Base-by-base conservation (phyloP, 2,888 invertebrate genomes). In the Rhagonycha lutea region DNA sequence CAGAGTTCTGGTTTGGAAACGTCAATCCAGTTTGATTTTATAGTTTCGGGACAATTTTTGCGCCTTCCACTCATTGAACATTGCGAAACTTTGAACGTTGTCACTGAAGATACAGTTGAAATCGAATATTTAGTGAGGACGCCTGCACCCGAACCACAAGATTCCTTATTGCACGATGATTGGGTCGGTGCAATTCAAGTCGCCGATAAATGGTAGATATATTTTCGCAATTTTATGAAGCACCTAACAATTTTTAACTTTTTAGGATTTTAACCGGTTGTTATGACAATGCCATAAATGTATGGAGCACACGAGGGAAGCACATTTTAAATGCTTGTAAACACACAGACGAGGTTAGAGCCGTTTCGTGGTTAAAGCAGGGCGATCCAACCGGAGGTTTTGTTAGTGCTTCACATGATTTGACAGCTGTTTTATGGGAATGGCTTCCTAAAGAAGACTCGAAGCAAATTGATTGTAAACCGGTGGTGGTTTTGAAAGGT, bases 81-180 rank as follows among this genome's bases (percentile, higher is more conserved):
- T 87, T 89, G 98, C 73, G 91, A 92, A 78, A 93, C 94, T 76
- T 94, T 93, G 82, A 91, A 91, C 61, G 89, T 94, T 10, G 95
- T 95, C 0, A 93, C 93, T 69, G 98, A 99, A 90, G 92, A 92
- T 72, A 94, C 96, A 10, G 89, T 98, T 80, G 94, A 96, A 80
- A 91, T 99, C 70, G 98, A 99, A 88, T 99, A 98, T 88, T 89
- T 98, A 23, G 95, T 96, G 86, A 92, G 95, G 81, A 94, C 94
- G 81, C 96, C 98, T 11, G 94, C 98, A 0, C 99, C 99, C 0
- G 92, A 95, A 83, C 98, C 98, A 0, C 93, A 96, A 85, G 95
- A 98, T 86, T 96, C 96, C 85, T 89, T 99, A 80, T 91, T 96
- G 86, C 98, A 98, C 84, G 97, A 98, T 88, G 99, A 99, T 86